These are phyloP conservation scores for Gerosis bhagava DNA, from an alignment of 2,888 invertebrate genomes.

Conservation along the genomic window DNA sequence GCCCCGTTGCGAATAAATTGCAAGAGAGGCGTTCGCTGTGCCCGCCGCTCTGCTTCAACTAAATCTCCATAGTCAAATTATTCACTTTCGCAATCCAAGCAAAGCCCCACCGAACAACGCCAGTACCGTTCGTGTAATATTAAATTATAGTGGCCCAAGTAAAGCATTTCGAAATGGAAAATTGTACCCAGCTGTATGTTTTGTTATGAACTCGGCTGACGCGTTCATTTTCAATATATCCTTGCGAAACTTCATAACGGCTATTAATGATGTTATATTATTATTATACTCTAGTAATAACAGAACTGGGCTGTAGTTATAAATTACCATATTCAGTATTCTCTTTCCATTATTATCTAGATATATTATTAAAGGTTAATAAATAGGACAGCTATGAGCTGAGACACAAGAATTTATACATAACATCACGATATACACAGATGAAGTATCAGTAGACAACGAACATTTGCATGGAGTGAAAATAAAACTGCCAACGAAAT, in stretches of 20 bases:
- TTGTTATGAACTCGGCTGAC: slow-evolving; percentile 48
- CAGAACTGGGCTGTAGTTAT: slow-evolving; percentile 20
- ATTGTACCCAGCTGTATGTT: slow-evolving; percentile 58
- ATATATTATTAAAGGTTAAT: too few species aligned
- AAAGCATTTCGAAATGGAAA: slow-evolving; percentile 76
- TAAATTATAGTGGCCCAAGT: slow-evolving; percentile 76
- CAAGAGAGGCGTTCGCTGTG: slow-evolving; percentile 50
- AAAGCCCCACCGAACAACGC: slow-evolving; percentile 61
- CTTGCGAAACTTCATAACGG: slow-evolving; percentile 27
- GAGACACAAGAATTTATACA: too few species aligned
- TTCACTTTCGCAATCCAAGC: slow-evolving; percentile 74
- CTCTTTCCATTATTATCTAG: too few species aligned
- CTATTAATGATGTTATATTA: slow-evolving; percentile 35
- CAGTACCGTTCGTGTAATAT: slow-evolving; percentile 68
- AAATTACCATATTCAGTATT: too few species aligned
- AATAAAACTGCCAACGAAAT: slow-evolving; percentile 31
- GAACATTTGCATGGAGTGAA: slow-evolving; percentile 29
- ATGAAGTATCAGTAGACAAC: slow-evolving; percentile 26
- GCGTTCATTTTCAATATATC: slow-evolving; percentile 46
- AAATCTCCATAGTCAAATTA: slow-evolving; percentile 77
- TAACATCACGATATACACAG: slow-evolving; percentile 8
- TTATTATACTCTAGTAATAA: slow-evolving; percentile 22
- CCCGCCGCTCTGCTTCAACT: slow-evolving; percentile 43
- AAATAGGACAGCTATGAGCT: too few species aligned
- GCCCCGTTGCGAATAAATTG: slow-evolving; percentile 59